Evolutionary conservation across 2,888 invertebrate species (phyloP), one percentile per base, ranked within the genome.

Genomic region (Drymonia ruficornis): DNA sequence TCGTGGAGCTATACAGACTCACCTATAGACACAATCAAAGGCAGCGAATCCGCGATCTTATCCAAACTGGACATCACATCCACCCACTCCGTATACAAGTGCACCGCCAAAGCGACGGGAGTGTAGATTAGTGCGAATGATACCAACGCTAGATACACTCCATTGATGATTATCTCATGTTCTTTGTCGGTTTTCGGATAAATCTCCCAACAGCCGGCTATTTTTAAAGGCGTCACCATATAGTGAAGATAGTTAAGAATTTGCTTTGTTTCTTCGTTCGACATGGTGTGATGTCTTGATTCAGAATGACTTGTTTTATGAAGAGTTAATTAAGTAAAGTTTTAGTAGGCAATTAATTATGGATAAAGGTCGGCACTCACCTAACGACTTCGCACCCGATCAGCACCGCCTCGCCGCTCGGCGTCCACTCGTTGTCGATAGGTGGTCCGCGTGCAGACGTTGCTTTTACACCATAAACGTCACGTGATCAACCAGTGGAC

Each of bases 171-270:
- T 3, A 79, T 68, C 19, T 78, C 72, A 1, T 50, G 57, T 46
- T 78, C 70, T 2, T 53, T 67, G 0, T 53, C 55, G 0, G 87
- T 71, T 3, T 80, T 67, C 0, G 69, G 67, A 47, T 66, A 89
- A 81, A 91, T 83, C 12, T 89, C 89, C 89, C 88, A 90, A 36
- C 89, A 90, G 0, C 76, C 90, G 0, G 75, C 86, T 0, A 86
- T 64, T 65, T 89, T 86, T 6, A 91, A 56, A 0, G 90, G 86
- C 6, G 74, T 47, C 38, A 77, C 71, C 1, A 89, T 55, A 54
- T 78, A 91, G 40, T 87, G 76, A 0, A 80, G 67, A 55, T 86
- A 91, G 28, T 7, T 29, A 5, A 3, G 53, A 12, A 42, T 49
- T 62, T 43, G 58, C 50, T 0, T 51, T 45, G 51, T 57, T 55